Percentiles rank a stretch among this genome's conserved stretches.
phyloP scores from a whole-genome alignment of 2,113 vertebrate species.

The Pogonocichla stellata region DNA sequence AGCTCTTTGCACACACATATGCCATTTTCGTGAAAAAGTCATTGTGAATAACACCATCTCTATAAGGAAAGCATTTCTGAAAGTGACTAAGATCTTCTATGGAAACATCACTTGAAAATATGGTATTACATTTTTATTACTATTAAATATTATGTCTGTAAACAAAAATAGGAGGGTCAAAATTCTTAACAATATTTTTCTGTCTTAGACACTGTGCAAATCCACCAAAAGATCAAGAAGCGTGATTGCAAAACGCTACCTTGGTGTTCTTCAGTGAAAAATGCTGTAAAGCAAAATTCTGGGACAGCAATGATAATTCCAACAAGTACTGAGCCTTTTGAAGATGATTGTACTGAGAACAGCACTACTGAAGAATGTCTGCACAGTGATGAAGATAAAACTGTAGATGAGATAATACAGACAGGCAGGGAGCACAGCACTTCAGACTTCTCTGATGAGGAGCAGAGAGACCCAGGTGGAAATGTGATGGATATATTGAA shows the following conservation, averaged over 20 bases:
- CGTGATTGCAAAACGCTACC: background rate
- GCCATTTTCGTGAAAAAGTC: background rate
- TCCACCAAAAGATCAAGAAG: background rate
- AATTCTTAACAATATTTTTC: background rate
- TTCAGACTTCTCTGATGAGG: background rate
- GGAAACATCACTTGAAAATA: background rate
- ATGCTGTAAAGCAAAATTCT: background rate
- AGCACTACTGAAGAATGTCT: background rate
- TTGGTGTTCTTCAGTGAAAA: background rate
- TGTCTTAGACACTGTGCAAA: conserved; percentile 26
- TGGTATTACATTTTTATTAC: background rate
- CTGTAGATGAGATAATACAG: background rate
- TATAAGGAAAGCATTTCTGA: background rate
- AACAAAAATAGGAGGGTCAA: background rate
- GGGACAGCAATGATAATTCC: conserved; percentile 16
- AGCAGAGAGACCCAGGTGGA: conserved; percentile 4
- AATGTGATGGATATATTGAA: conserved; percentile 72
- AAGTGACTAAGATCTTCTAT: background rate
- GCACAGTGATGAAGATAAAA: background rate
- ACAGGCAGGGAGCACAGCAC: background rate
- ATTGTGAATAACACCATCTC: background rate
- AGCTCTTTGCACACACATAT: background rate
- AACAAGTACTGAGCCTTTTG: background rate
- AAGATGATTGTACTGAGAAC: background rate
- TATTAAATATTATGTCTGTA: background rate